Conservation (phyloP, 2,888 invertebrate genomes). For the Drosophila nigritarsus region DNA sequence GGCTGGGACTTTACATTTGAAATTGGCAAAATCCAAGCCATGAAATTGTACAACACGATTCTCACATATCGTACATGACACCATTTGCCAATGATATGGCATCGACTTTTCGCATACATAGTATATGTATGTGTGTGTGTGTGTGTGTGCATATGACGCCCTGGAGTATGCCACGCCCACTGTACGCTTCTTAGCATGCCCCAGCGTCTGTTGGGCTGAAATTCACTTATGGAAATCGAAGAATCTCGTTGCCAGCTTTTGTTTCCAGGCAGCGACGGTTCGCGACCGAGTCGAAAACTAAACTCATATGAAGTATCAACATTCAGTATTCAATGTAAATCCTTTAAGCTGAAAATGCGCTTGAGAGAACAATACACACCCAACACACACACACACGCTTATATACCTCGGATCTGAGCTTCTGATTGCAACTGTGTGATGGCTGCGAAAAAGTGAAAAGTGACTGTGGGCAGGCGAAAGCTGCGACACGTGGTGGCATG, state of each 20-base stretch:
- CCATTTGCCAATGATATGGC: conserved; percentile 67
- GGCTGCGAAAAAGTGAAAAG: conserved; percentile 47
- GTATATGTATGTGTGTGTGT: not conserved
- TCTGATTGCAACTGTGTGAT: conserved; percentile 54
- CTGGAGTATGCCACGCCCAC: conserved; percentile 17
- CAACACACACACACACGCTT: not conserved
- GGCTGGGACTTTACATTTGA: conserved; percentile 56
- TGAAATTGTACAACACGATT: conserved; percentile 81
- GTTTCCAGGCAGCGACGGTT: conserved; percentile 43
- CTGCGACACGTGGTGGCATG: conserved; percentile 40
- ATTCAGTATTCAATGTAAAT: conserved; percentile 81
- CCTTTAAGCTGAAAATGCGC: conserved; percentile 80
- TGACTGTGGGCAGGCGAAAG: conserved; percentile 26
- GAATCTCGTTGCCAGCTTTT: conserved; percentile 50
- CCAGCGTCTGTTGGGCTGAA: conserved; percentile 32
- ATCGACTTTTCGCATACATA: conserved; percentile 41
- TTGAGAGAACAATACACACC: conserved; percentile 39
- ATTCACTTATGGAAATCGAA: conserved; percentile 80
- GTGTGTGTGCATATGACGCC: conserved; percentile 10
- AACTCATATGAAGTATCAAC: conserved; percentile 80
- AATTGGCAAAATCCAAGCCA: conserved; percentile 78
- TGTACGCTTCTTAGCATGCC: conserved; percentile 40
- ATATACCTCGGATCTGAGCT: conserved; percentile 44
- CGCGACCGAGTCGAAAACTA: conserved; percentile 66
- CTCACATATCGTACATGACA: conserved; percentile 78